Percentiles rank a stretch among this genome's conserved stretches.
These are phyloP conservation scores for Cybosia mesomella DNA, from an alignment of 2,888 invertebrate genomes.

Conservation along the genomic window DNA sequence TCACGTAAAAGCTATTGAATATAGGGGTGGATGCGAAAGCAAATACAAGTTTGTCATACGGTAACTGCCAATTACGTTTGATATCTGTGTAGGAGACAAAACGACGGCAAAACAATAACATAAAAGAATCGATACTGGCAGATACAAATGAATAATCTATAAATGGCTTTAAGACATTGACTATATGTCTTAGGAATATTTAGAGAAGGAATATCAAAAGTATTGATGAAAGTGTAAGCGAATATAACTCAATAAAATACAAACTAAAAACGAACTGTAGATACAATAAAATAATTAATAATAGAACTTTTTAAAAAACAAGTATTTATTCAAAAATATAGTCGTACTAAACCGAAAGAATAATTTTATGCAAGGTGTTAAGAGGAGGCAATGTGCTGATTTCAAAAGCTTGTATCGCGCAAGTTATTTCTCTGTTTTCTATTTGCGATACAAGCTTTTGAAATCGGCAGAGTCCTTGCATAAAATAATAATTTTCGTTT, in stretches of 20 bases:
- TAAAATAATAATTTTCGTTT: no score
- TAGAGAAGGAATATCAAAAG: constrained; percentile 50
- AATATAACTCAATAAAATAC: no score
- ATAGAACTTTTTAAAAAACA: no score
- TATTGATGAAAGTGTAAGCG: background rate
- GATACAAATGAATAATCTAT: constrained; percentile 86
- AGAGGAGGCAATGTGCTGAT: no score
- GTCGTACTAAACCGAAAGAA: no score
- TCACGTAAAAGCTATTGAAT: constrained; percentile 29
- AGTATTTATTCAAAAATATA: no score
- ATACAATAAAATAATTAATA: no score
- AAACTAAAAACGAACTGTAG: background rate
- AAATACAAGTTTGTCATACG: constrained; percentile 60
- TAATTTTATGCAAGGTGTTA: no score
- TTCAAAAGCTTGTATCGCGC: no score
- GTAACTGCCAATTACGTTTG: constrained; percentile 77
- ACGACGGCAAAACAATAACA: constrained; percentile 80
- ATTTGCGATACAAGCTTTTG: no score
- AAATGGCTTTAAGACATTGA: constrained; percentile 83
- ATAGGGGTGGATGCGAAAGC: constrained; percentile 43
- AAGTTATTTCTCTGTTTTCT: no score
- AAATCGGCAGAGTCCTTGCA: no score
- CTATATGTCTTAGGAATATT: constrained; percentile 51
- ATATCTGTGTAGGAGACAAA: constrained; percentile 72
- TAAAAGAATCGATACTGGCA: constrained; percentile 81